These are phyloP conservation scores for Bombus impatiens DNA, from an alignment of 1,140 invertebrate species.

Conservation along the genomic window DNA sequence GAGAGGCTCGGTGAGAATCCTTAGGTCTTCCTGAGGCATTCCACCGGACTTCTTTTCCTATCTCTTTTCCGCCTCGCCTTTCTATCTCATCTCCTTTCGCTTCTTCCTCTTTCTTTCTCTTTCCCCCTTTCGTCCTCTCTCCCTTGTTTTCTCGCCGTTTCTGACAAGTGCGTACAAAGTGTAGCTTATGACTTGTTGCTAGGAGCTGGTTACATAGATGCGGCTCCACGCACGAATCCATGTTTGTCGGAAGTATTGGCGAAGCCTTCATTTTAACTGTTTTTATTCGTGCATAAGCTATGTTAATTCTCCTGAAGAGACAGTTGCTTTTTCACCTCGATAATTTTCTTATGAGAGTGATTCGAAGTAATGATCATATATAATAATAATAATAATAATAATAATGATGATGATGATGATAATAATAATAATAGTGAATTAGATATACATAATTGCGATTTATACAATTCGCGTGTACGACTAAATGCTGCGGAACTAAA, in stretches of 20 bases:
- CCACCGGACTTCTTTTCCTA: conserved; percentile 29
- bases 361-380: not conserved
- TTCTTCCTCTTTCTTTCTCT: conserved; percentile 19
- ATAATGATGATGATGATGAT: too few relatives aligned
- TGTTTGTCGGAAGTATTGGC: conserved; percentile 16
- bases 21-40: conserved; percentile 26
- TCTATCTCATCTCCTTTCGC: not conserved
- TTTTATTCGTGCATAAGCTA: not conserved
- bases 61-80: conserved; percentile 23
- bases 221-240: not conserved
- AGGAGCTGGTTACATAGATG: not conserved
- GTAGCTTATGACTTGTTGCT: conserved; percentile 40
- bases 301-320: not conserved
- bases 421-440: not conserved
- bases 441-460: not conserved
- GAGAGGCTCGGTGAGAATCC: conserved; percentile 29
- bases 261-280: not conserved
- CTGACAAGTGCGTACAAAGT: conserved; percentile 37
- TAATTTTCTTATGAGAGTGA: not conserved
- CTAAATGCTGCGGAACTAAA: not conserved
- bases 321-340: not conserved
- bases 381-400: too few relatives aligned
- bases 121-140: not conserved
- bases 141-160: not conserved
- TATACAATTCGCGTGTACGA: not conserved